These are phyloP conservation scores for Mesoclemmys tuberculata DNA, from an alignment of 2,113 vertebrate genomes.

Conservation along the genomic window DNA sequence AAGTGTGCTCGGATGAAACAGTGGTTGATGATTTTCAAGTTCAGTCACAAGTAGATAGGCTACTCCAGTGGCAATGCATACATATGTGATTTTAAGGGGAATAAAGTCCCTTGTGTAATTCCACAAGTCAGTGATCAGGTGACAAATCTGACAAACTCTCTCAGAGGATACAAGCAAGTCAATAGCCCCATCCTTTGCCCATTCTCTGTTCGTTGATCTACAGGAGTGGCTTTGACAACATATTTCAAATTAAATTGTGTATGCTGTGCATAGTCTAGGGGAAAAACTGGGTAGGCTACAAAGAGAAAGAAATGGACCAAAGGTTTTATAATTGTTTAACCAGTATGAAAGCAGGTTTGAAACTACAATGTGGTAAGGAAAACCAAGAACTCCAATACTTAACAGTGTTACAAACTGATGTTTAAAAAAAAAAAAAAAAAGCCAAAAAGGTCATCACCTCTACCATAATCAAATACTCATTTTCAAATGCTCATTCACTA, in stretches of 20 bases:
- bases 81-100: neutral
- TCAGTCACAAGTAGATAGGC: neutral
- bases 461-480: neutral
- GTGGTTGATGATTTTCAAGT: neutral
- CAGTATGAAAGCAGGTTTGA: neutral
- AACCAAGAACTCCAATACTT: neutral
- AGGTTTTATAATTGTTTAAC: neutral
- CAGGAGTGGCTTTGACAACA: neutral
- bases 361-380: neutral
- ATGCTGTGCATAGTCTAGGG: neutral
- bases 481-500: neutral
- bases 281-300: neutral
- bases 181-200: neutral
- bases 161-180: neutral
- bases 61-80: neutral
- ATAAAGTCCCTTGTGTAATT: neutral
- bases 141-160: neutral
- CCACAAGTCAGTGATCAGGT: neutral
- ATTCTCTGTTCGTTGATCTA: neutral
- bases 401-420: neutral
- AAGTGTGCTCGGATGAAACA: neutral
- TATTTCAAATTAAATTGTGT: neutral
- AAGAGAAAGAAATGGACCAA: neutral
- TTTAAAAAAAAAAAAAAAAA: neutral
- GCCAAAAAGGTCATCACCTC: neutral